Evolutionary conservation across 2,797 vertebrate genomes (phyloP).

Genomic region (Urophycis tenuis): DNA sequence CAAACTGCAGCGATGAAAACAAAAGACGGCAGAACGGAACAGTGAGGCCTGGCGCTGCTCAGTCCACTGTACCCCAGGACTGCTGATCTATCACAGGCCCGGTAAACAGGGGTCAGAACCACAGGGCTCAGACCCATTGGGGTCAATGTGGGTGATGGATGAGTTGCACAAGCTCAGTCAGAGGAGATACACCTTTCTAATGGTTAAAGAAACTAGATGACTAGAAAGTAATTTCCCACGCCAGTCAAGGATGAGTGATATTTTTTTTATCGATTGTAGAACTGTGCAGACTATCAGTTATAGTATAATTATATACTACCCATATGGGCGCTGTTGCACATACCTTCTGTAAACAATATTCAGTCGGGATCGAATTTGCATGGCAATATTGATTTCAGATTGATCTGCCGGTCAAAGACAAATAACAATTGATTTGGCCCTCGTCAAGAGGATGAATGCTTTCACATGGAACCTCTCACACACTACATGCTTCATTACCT

Average conservation of each 20-base stretch:
- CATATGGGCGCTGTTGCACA: too few species aligned
- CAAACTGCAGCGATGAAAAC: not conserved
- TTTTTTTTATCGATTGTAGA: too few species aligned
- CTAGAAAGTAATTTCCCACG: not conserved
- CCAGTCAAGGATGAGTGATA: too few species aligned
- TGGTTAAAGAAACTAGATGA: conserved; percentile 22
- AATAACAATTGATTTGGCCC: not conserved
- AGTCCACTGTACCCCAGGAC: not conserved
- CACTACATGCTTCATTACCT: not conserved
- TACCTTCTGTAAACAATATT: not conserved
- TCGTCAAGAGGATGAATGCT: not conserved
- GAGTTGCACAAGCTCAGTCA: conserved; percentile 21
- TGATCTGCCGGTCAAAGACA: too few species aligned
- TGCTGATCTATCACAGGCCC: conserved; percentile 42
- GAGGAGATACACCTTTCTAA: conserved; percentile 34
- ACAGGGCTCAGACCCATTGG: conserved; percentile 25
- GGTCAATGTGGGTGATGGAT: conserved; percentile 34
- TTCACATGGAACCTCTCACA: not conserved
- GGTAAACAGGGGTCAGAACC: conserved; percentile 35
- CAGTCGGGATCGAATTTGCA: too few species aligned
- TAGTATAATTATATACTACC: not conserved
- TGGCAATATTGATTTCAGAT: not conserved
- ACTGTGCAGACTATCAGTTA: not conserved
- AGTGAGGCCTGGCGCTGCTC: not conserved
- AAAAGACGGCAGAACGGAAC: not conserved